These are phyloP conservation scores for Alsophila aescularia DNA, from an alignment of 2,888 invertebrate genomes.

Conservation along the genomic window DNA sequence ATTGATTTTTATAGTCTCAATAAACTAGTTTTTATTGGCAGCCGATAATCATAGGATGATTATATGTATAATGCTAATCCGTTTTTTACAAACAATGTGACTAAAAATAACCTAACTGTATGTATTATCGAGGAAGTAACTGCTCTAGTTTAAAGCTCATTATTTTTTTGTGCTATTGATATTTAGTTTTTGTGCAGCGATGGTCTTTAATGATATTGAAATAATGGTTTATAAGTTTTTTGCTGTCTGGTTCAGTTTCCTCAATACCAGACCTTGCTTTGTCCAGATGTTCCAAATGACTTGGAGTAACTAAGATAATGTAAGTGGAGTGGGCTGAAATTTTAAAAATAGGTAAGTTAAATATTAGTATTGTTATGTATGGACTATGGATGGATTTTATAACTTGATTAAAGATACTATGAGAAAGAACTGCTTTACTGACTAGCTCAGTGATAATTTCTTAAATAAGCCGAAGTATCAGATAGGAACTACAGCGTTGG, in stretches of 20 bases:
- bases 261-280: slow-evolving; percentile 74
- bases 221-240: slow-evolving; percentile 70
- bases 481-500: no score
- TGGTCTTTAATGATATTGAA: slow-evolving; percentile 70
- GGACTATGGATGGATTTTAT: no score
- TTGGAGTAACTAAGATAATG: slow-evolving; percentile 51
- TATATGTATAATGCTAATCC: slow-evolving; percentile 39
- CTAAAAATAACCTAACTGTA: slow-evolving; percentile 57
- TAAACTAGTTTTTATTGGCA: slow-evolving; percentile 37
- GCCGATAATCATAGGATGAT: slow-evolving; percentile 34
- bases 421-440: no score
- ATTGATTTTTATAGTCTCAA: slow-evolving; percentile 31
- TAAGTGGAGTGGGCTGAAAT: slow-evolving; percentile 42
- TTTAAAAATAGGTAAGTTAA: slow-evolving; percentile 22
- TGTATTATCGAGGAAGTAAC: slow-evolving; percentile 58
- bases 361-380: background rate
- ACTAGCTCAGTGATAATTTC: no score
- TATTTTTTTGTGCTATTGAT: slow-evolving; percentile 46
- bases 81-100: slow-evolving; percentile 38
- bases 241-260: slow-evolving; percentile 65
- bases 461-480: no score
- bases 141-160: slow-evolving; percentile 59
- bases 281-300: slow-evolving; percentile 67
- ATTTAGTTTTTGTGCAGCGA: slow-evolving; percentile 43
- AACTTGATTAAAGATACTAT: no score